These are phyloP conservation scores for Drosophila sp. DNA, from an alignment of 1,140 invertebrate genomes.

Conservation along the genomic window DNA sequence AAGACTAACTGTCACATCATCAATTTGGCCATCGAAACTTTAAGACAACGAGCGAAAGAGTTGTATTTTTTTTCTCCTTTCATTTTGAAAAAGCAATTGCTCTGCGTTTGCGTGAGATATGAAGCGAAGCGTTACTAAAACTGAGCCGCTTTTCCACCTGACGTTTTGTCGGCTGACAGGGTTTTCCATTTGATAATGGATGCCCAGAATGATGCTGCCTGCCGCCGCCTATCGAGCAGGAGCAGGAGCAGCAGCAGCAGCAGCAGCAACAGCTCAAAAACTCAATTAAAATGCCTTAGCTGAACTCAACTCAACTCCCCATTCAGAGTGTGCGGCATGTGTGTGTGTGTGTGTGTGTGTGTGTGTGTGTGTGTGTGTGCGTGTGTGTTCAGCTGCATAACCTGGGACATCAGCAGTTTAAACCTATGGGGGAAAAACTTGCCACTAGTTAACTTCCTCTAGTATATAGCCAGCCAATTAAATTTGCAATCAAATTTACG, in stretches of 20 bases:
- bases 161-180: conserved; percentile 15
- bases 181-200: conserved; percentile 41
- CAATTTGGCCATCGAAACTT: neutral
- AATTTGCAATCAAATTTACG: conserved; percentile 62
- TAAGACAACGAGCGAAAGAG: neutral
- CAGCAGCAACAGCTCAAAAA: conserved; percentile 45
- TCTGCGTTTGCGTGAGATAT: conserved; percentile 33
- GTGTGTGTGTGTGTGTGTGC: neutral
- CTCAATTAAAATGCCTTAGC: conserved; percentile 64
- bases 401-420: conserved; percentile 13
- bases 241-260: neutral
- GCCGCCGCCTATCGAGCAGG: conserved; percentile 14
- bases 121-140: conserved; percentile 36
- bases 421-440: conserved; percentile 17
- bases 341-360: conserved; percentile 14
- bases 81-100: neutral
- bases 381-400: conserved; percentile 29
- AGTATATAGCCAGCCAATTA: conserved; percentile 48
- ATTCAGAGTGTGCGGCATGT: neutral
- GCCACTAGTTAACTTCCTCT: neutral
- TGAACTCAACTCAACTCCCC: neutral
- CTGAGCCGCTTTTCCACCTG: conserved; percentile 52
- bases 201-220: neutral
- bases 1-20: no score
- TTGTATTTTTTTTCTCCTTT: neutral